Evolutionary conservation across 2,797 vertebrate species (phyloP).

Genomic region (Argya squamiceps): DNA sequence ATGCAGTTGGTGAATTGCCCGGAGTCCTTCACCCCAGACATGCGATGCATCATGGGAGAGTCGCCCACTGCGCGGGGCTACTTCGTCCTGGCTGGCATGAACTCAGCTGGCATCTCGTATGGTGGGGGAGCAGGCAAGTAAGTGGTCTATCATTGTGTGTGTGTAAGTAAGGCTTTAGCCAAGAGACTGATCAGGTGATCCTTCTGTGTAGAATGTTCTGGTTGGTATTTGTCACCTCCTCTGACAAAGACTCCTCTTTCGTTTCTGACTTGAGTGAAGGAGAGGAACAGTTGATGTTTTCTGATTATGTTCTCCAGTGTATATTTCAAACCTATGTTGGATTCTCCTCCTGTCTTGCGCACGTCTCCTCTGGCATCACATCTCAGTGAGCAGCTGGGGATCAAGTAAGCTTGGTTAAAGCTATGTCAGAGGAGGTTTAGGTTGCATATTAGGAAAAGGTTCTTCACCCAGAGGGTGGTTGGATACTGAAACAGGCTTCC

Average conservation of each 20-base stretch:
- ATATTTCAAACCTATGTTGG: not conserved
- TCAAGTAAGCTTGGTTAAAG: not conserved
- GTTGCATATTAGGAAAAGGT: not conserved
- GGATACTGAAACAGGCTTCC: not conserved
- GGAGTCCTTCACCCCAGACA: constrained; percentile 95
- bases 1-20: constrained; percentile 95
- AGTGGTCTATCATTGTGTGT: constrained; percentile 53
- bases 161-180: not conserved
- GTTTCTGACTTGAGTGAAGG: not conserved
- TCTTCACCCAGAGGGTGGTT: not conserved
- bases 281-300: not conserved
- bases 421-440: not conserved
- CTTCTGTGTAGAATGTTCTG: not conserved
- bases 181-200: not conserved
- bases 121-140: constrained; percentile 95
- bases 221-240: not conserved
- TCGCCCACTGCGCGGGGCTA: constrained; percentile 86
- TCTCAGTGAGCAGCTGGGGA: not conserved
- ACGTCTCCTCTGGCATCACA: not conserved
- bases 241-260: not conserved
- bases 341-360: not conserved
- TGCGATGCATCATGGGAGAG: constrained; percentile 96
- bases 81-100: constrained; percentile 95
- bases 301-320: not conserved
- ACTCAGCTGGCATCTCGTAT: constrained; percentile 91